These are phyloP conservation scores for Blastobasis adustella DNA, from an alignment of 2,888 invertebrate genomes.

Conservation along the genomic window DNA sequence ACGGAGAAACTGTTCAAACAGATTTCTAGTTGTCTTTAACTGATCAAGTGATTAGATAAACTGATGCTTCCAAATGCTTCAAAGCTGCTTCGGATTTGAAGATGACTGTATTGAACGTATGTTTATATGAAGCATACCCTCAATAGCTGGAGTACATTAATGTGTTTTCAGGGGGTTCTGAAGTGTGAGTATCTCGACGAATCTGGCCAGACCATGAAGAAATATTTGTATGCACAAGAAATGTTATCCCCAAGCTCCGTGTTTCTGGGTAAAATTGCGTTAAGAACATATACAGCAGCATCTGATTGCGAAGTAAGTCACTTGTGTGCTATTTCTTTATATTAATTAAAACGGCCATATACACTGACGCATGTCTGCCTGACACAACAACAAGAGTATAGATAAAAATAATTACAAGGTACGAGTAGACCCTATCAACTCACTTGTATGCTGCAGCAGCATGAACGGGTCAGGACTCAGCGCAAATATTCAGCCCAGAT, in stretches of 20 bases:
- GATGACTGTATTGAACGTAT: not conserved
- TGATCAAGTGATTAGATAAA: too few relatives aligned
- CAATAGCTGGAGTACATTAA: not conserved
- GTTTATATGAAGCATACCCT: not conserved
- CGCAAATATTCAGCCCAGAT: not conserved
- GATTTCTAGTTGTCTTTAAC: not conserved
- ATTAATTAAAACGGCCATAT: too few relatives aligned
- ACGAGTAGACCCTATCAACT: not conserved
- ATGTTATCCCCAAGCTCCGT: conserved; percentile 34
- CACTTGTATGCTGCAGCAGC: too few relatives aligned
- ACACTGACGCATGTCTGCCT: too few relatives aligned
- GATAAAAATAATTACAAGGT: not conserved
- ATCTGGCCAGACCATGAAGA: conserved; percentile 26
- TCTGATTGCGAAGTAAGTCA: conserved; percentile 49
- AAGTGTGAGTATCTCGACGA: conserved; percentile 38
- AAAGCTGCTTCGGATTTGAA: too few relatives aligned
- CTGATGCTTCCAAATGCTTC: too few relatives aligned
- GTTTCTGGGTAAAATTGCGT: conserved; percentile 32
- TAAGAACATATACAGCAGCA: conserved; percentile 32
- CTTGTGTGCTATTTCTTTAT: too few relatives aligned
- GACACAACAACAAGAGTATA: too few relatives aligned
- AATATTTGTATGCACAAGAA: conserved; percentile 26
- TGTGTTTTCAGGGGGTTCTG: conserved; percentile 33
- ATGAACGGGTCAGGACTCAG: not conserved
- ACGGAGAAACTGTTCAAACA: not conserved